phyloP scores from a whole-genome alignment of 1,140 invertebrate genomes.

The Cydia splendana region DNA sequence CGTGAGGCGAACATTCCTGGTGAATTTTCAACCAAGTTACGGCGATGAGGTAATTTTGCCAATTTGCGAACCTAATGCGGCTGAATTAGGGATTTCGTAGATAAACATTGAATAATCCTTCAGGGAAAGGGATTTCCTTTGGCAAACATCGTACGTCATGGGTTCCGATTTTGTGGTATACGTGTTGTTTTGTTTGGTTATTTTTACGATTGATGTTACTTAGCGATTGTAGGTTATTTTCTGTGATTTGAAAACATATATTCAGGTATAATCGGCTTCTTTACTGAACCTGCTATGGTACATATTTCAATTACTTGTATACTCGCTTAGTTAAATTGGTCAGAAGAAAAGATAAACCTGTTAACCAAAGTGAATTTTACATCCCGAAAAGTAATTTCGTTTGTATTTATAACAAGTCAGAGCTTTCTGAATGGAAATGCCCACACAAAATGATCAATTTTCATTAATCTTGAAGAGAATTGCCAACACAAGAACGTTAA shows the following conservation, averaged over 20 bases:
- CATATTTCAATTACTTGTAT: no score
- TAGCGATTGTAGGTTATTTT: background rate
- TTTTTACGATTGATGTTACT: background rate
- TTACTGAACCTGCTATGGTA: background rate
- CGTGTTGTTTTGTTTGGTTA: constrained; percentile 9
- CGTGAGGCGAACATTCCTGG: constrained; percentile 47
- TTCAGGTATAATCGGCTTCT: background rate
- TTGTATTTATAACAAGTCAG: background rate
- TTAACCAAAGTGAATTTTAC: no score
- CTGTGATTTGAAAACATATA: background rate
- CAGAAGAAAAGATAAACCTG: no score
- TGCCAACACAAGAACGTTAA: background rate
- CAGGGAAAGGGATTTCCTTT: constrained; percentile 19
- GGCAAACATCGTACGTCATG: constrained; percentile 28
- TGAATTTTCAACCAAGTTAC: constrained; percentile 51
- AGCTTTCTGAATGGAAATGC: background rate
- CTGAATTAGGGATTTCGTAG: constrained; percentile 41
- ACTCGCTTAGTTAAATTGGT: no score
- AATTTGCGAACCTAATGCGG: constrained; percentile 52
- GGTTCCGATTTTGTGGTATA: constrained; percentile 6
- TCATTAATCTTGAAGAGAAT: no score
- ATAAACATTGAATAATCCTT: constrained; percentile 34
- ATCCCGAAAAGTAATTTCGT: background rate
- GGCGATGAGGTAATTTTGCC: constrained; percentile 52
- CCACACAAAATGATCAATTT: background rate